Evolutionary conservation across 2,888 invertebrate genomes (phyloP).

Genomic region (Oligia strigilis): DNA sequence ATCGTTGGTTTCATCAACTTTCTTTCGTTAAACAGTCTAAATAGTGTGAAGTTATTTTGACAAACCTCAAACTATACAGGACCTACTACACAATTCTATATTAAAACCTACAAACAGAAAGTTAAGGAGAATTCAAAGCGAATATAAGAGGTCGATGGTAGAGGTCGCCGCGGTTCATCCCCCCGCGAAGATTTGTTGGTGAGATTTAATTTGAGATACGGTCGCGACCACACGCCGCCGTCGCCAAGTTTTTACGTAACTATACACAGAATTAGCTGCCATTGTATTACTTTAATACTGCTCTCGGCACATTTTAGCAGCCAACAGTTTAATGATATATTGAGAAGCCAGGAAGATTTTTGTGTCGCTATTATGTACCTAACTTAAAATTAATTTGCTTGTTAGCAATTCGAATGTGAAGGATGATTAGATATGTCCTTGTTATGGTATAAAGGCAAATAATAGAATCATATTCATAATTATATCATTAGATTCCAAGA

Average conservation of each 20-base stretch:
- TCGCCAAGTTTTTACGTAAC: conserved; percentile 86
- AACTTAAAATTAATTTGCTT: not conserved
- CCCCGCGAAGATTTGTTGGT: conserved; percentile 87
- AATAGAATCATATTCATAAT: not conserved
- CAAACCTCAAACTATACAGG: conserved; percentile 16
- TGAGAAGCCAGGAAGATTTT: conserved; percentile 29
- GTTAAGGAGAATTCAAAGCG: conserved; percentile 22
- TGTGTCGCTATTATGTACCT: not conserved
- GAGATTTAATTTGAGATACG: conserved; percentile 90
- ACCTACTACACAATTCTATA: not conserved
- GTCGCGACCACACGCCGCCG: conserved; percentile 83
- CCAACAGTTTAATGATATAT: conserved; percentile 52
- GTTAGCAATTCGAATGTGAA: not conserved
- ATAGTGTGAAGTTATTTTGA: not conserved
- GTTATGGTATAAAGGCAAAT: not conserved
- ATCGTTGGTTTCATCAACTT: not conserved
- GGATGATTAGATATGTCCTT: not conserved
- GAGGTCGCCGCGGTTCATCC: conserved; percentile 78
- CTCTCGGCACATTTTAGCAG: conserved; percentile 57
- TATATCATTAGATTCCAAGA: not conserved
- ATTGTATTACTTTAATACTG: conserved; percentile 76
- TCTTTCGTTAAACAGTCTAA: not conserved
- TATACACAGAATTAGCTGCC: conserved; percentile 79
- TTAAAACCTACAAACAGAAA: conserved; percentile 3
- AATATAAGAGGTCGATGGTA: conserved; percentile 70